These are phyloP conservation scores for Ptycholaimellus sp. DNA, from an alignment of 2,888 invertebrate genomes.

Conservation along the genomic window DNA sequence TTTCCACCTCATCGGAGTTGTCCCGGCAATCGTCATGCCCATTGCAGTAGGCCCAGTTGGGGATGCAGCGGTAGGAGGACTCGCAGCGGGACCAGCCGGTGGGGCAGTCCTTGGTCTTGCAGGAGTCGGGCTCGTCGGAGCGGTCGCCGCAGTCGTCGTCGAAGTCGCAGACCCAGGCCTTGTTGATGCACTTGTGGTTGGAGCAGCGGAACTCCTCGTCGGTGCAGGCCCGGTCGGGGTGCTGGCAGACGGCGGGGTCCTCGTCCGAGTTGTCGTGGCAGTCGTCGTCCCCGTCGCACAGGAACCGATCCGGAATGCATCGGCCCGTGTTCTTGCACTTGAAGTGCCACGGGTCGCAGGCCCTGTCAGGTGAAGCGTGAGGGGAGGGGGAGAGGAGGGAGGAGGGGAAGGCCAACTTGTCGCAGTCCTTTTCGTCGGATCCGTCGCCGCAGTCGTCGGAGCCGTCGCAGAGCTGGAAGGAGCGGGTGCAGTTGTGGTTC, in stretches of 20 bases:
- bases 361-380: no score
- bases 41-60: conserved; percentile 91
- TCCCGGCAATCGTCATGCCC: conserved; percentile 72
- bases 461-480: conserved; percentile 71
- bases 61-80: conserved; percentile 47
- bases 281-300: conserved; percentile 75
- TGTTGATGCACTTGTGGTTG: conserved; percentile 74
- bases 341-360: conserved; percentile 25
- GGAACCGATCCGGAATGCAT: conserved; percentile 60
- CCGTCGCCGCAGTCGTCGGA: conserved; percentile 23
- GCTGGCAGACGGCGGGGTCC: conserved; percentile 39
- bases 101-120: conserved; percentile 72
- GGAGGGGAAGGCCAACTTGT: no score
- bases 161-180: conserved; percentile 51
- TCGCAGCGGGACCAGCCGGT: conserved; percentile 86
- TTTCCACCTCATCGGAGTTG: conserved; percentile 63
- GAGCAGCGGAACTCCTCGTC: conserved; percentile 74
- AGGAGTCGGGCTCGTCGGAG: conserved; percentile 76
- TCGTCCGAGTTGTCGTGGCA: conserved; percentile 80
- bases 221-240: conserved; percentile 44
- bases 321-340: conserved; percentile 32
- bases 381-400: no score
- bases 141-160: conserved; percentile 92
- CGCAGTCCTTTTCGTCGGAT: conserved; percentile 21
- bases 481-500: conserved; percentile 70